Conservation (phyloP, 2,888 invertebrate genomes). For the Creontiades dilutus region DNA sequence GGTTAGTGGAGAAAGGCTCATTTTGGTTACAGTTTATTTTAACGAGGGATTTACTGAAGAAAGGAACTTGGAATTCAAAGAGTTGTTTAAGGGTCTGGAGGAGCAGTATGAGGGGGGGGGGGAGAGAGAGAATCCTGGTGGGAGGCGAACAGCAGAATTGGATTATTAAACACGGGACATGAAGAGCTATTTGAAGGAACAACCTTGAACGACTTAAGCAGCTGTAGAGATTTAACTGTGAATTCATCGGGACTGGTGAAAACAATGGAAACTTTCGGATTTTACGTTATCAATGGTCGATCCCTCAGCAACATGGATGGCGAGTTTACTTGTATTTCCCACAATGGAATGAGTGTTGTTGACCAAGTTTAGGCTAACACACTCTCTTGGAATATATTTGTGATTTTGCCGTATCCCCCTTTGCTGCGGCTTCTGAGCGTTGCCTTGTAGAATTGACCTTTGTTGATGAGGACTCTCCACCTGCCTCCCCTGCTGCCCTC, state of each 20-base stretch:
- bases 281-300: conserved; percentile 41
- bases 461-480: no score
- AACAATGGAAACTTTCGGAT: conserved; percentile 44
- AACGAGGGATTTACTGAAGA: conserved; percentile 44
- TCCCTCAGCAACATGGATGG: background rate
- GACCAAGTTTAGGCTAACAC: conserved; percentile 42
- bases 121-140: background rate
- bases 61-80: conserved; percentile 13
- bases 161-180: background rate
- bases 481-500: no score
- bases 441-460: no score
- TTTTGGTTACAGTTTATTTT: conserved; percentile 30
- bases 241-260: conserved; percentile 23
- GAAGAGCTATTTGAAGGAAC: background rate
- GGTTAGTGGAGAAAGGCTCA: background rate
- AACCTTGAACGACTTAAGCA: no score
- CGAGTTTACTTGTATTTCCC: conserved; percentile 38
- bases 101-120: conserved; percentile 1
- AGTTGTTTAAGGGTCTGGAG: background rate
- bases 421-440: no score
- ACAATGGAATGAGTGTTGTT: conserved; percentile 39
- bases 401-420: no score
- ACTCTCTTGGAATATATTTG: no score
- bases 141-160: conserved; percentile 53
- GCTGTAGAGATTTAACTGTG: background rate